Evolutionary conservation across 2,113 vertebrate genomes (phyloP), one percentile per base, ranked within the genome.

Genomic region (Lophura nycthemera): DNA sequence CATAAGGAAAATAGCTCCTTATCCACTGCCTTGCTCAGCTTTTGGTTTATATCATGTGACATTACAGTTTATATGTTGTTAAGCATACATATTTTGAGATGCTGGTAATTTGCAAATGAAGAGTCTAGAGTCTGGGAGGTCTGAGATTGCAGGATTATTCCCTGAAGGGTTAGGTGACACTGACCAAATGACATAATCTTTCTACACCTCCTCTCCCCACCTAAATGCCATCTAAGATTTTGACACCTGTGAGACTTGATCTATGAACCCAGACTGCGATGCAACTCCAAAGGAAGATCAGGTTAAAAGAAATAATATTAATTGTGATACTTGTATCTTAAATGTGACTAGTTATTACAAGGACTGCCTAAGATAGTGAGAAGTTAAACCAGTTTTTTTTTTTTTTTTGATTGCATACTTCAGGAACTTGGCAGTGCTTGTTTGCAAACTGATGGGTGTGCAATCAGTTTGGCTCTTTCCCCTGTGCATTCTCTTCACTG

Each of bases 361-460:
- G 21, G 22, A 92, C 57, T 24, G 17, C 54, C 59, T 90, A 52
- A 78, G 76, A 74, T 14, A 54, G 25, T 0, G 19, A 77, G n/a
- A 88, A 74, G 69, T 92, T 92, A 77, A 88, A 75, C 34, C 19
- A 47, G 61, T 75, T 69, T 40, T 32, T 56, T 56, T 88, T 32
- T 67, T 91, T n/a, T 90, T 83, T 88, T 77, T 42, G 82, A 40
- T 15, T 80, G 29, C 52, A 60, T 92, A 91, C 69, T 88, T 66
- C 69, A 93, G 79, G 42, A 72, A 61, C 83, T 96, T 96, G 95
- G 84, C 92, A 95, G 78, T 56, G 67, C 25, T 48, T 66, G 67
- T 80, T 42, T 88, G 83, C 75, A 88, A 93, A 88, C 50, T 74
- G 92, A 88, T 71, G 89, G 89, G 76, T 86, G 83, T 91, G 79